A percentile compares a stretch with the other conserved stretches of the same genome.
These are phyloP conservation scores for Hippoglossus hippoglossus DNA, from an alignment of 2,797 vertebrate genomes.

Conservation along the genomic window DNA sequence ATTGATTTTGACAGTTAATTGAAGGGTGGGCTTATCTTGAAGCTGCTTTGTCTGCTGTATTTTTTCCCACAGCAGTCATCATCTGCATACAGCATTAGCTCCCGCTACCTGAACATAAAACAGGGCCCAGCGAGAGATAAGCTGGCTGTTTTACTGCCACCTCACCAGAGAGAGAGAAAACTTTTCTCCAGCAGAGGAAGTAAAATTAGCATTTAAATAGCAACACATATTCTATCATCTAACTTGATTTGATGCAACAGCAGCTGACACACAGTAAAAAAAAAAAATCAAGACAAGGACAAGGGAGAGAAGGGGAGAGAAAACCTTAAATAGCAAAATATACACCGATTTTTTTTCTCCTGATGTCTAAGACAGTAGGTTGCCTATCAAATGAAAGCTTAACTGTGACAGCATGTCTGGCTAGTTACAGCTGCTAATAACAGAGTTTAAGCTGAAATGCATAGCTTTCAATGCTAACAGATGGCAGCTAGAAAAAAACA, in stretches of 20 bases:
- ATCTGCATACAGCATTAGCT: slow-evolving; percentile 54
- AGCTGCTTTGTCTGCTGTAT: slow-evolving; percentile 45
- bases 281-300: slow-evolving; percentile 41
- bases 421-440: neutral
- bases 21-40: slow-evolving; percentile 49
- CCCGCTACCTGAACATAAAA: slow-evolving; percentile 53
- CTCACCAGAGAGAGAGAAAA: slow-evolving; percentile 31
- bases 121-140: slow-evolving; percentile 53
- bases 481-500: neutral
- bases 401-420: slow-evolving; percentile 1
- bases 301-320: slow-evolving; percentile 14
- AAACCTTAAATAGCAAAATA: slow-evolving; percentile 25
- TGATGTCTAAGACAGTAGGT: slow-evolving; percentile 8
- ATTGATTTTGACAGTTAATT: slow-evolving; percentile 62
- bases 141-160: slow-evolving; percentile 57
- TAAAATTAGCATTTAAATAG: slow-evolving; percentile 78
- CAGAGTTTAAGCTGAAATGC: neutral
- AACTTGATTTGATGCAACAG: slow-evolving; percentile 64
- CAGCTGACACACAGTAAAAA: slow-evolving; percentile 54
- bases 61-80: slow-evolving; percentile 37
- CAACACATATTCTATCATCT: slow-evolving; percentile 64
- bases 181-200: slow-evolving; percentile 48
- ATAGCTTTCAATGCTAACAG: slow-evolving; percentile 3
- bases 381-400: slow-evolving; percentile 4
- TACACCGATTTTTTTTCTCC: slow-evolving; percentile 26